Conservation (phyloP, 2,113 vertebrate genomes). For the Aythya baeri region DNA sequence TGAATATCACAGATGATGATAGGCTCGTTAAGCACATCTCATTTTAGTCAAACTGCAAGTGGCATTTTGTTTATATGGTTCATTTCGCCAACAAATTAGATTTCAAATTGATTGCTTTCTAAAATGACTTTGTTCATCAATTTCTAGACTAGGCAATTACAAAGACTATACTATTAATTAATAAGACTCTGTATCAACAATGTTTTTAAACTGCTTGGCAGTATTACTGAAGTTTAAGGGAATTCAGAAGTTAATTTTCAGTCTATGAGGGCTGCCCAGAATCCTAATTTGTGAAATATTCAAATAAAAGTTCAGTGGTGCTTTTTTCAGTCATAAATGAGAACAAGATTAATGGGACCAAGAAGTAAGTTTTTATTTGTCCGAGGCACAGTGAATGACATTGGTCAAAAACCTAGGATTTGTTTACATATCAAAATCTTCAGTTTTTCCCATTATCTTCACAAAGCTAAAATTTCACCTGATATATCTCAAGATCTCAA, state of each 20-base stretch:
- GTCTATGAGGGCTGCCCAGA: neutral
- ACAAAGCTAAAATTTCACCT: neutral
- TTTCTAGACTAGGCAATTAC: conserved; percentile 77
- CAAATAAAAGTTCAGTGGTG: neutral
- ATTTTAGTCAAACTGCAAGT: conserved; percentile 81
- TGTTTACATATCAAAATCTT: neutral
- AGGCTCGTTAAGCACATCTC: conserved; percentile 82
- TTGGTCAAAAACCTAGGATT: neutral
- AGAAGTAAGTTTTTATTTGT: neutral
- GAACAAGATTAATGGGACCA: neutral
- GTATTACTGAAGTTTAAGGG: conserved; percentile 51
- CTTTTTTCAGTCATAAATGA: neutral
- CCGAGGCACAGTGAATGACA: neutral
- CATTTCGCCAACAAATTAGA: conserved; percentile 87
- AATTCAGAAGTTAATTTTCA: conserved; percentile 53
- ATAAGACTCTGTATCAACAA: conserved; percentile 76
- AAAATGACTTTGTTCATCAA: conserved; percentile 83
- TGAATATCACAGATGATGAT: conserved; percentile 75
- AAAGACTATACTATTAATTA: conserved; percentile 80
- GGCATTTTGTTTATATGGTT: conserved; percentile 85
- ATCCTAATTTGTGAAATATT: neutral
- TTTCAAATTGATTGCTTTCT: conserved; percentile 83
- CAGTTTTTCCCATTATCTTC: neutral
- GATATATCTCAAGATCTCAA: neutral
- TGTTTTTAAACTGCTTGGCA: conserved; percentile 62